Evolutionary conservation across 1,140 invertebrate genomes (phyloP).

Genomic region (Delia radicum): DNA sequence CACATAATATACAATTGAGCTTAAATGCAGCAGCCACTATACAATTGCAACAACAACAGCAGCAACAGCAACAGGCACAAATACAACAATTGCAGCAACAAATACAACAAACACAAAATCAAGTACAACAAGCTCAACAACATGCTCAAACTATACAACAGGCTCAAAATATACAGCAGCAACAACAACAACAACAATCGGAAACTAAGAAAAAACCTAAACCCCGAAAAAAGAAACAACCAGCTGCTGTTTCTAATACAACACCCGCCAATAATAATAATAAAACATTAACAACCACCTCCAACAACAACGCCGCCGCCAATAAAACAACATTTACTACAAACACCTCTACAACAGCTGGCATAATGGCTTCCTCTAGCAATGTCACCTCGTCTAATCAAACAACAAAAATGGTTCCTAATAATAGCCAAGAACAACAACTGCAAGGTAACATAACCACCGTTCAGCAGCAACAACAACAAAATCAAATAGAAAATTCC

Average conservation of each 20-base stretch:
- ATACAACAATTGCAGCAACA: slow-evolving; percentile 25
- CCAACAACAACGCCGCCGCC: too few species aligned
- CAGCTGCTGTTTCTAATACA: slow-evolving; percentile 19
- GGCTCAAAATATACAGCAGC: slow-evolving; percentile 33
- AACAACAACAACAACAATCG: slow-evolving; percentile 10
- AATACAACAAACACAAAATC: slow-evolving; percentile 34
- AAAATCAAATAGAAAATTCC: slow-evolving; percentile 16
- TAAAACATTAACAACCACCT: slow-evolving; percentile 21
- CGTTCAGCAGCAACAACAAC: too few species aligned
- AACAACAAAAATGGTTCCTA: slow-evolving; percentile 25
- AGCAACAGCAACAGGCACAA: slow-evolving; percentile 42
- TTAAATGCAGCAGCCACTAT: slow-evolving; percentile 36
- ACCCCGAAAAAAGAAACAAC: slow-evolving; percentile 42
- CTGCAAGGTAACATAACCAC: background rate
- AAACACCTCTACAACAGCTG: slow-evolving; percentile 13
- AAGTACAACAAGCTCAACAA: slow-evolving; percentile 46
- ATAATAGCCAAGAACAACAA: background rate
- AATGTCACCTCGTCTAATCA: background rate
- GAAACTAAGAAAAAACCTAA: slow-evolving; percentile 51
- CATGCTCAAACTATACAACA: slow-evolving; percentile 34
- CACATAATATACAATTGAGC: slow-evolving; percentile 14
- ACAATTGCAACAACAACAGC: slow-evolving; percentile 47
- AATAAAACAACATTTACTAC: background rate
- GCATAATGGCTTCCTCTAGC: background rate
- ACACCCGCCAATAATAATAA: slow-evolving; percentile 28